Conservation (phyloP, 2,888 invertebrate species). For the Octonoba sinensis region DNA sequence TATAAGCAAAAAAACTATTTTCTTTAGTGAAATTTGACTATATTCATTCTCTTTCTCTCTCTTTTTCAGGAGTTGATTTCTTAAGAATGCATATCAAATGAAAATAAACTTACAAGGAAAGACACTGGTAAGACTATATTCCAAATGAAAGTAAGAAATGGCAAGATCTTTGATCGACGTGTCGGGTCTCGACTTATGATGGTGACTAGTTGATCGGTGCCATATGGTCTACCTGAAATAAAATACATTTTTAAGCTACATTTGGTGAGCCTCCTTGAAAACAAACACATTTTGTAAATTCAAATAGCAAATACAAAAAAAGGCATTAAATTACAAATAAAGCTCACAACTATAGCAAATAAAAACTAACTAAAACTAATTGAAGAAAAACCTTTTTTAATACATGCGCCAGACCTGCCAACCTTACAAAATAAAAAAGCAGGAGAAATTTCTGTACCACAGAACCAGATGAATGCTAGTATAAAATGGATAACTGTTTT, state of each 20-base stretch:
- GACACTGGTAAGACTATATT: slow-evolving; percentile 87
- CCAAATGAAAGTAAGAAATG: slow-evolving; percentile 80
- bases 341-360: too few relatives aligned
- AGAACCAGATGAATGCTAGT: too few relatives aligned
- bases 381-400: too few relatives aligned
- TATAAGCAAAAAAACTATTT: background rate
- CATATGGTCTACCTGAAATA: slow-evolving; percentile 87
- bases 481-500: too few relatives aligned
- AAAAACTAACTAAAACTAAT: too few relatives aligned
- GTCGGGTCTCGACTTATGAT: slow-evolving; percentile 75
- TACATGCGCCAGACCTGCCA: too few relatives aligned
- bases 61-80: background rate
- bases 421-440: too few relatives aligned
- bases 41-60: background rate
- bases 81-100: background rate
- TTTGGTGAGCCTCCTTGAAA: too few relatives aligned
- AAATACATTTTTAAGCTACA: slow-evolving; percentile 72
- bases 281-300: too few relatives aligned
- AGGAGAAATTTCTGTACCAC: too few relatives aligned
- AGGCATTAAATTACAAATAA: too few relatives aligned
- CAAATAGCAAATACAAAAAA: too few relatives aligned
- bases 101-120: slow-evolving; percentile 78
- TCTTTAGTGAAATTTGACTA: background rate
- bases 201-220: slow-evolving; percentile 81
- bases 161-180: slow-evolving; percentile 69